Percentiles rank a stretch among this genome's conserved stretches.
phyloP scores from a whole-genome alignment of 2,888 invertebrate genomes.

The Marronus borbonicus region DNA sequence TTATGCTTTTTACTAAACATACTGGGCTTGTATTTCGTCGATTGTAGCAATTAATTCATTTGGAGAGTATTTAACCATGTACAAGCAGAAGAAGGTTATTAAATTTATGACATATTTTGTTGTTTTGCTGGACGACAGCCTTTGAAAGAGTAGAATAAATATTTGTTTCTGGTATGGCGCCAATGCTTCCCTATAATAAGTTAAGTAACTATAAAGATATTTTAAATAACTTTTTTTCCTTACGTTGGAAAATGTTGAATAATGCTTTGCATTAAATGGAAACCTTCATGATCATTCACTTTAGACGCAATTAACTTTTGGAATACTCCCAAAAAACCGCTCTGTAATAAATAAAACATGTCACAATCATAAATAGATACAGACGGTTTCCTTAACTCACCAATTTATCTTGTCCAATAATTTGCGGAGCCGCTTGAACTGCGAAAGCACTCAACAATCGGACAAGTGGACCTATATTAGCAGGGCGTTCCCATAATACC shows the following conservation, averaged over 20 bases:
- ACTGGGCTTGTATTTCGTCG: conserved; percentile 90
- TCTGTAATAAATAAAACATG: conserved; percentile 69
- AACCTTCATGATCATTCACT: conserved; percentile 96
- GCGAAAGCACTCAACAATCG: conserved; percentile 92
- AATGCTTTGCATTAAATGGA: conserved; percentile 90
- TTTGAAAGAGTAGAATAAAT: conserved; percentile 92
- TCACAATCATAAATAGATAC: background rate
- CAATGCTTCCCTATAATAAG: conserved; percentile 77
- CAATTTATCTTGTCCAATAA: conserved; percentile 80
- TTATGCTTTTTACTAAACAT: conserved; percentile 64
- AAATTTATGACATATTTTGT: conserved; percentile 94
- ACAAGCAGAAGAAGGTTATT: conserved; percentile 92
- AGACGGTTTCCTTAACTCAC: conserved; percentile 70
- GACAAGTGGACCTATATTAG: conserved; percentile 94
- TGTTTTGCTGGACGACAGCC: conserved; percentile 94
- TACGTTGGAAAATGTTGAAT: conserved; percentile 87
- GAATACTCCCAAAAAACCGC: conserved; percentile 92
- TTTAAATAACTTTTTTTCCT: conserved; percentile 63
- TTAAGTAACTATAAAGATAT: conserved; percentile 50
- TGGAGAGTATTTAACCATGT: conserved; percentile 86
- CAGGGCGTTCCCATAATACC: conserved; percentile 92
- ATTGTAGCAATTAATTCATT: conserved; percentile 82
- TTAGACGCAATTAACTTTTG: conserved; percentile 97
- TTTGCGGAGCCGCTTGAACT: conserved; percentile 79
- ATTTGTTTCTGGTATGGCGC: conserved; percentile 88